phyloP scores from a whole-genome alignment of 30 jellyfish, hydroid and myxozoan species.

The Aurelia aurita complex sp. Pacific region DNA sequence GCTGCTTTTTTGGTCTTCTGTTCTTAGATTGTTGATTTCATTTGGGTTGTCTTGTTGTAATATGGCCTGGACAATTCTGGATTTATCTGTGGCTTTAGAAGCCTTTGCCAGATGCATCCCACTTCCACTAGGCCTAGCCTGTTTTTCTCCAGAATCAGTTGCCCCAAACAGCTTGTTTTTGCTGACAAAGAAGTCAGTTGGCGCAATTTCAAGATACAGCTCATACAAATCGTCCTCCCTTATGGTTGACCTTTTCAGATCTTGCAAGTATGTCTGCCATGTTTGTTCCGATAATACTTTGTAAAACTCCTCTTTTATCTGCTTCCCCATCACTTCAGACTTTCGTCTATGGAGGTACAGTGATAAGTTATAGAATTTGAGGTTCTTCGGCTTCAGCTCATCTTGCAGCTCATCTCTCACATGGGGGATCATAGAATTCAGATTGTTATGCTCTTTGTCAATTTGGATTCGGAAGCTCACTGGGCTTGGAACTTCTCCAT shows the following conservation, averaged over 20 bases:
- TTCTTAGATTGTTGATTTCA: too few species aligned
- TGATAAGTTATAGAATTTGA: slow-evolving; percentile 3
- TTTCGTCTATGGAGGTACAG: slow-evolving; percentile 17
- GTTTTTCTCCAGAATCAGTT: not conserved
- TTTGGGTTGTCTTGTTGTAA: too few species aligned
- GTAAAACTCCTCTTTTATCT: slow-evolving; percentile 9
- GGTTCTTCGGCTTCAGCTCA: slow-evolving; percentile 1
- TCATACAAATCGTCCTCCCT: not conserved
- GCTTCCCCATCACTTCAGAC: slow-evolving; percentile 21
- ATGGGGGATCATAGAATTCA: slow-evolving; percentile 1
- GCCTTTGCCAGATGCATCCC: too few species aligned
- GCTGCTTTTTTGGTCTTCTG: too few species aligned
- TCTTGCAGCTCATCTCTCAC: not conserved
- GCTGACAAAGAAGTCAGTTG: not conserved
- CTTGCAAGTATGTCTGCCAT: slow-evolving; percentile 12
- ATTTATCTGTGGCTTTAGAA: too few species aligned
- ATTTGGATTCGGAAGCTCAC: not conserved
- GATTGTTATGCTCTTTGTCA: not conserved
- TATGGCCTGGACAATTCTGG: too few species aligned
- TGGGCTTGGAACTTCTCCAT: not conserved
- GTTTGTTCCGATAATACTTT: slow-evolving; percentile 5
- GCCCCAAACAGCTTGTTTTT: not conserved
- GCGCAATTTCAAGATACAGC: slow-evolving; percentile 1
- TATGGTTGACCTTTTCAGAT: not conserved
- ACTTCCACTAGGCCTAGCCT: too few species aligned